Evolutionary conservation across 2,113 vertebrate species (phyloP).

Genomic region (Nansenia antarctica): DNA sequence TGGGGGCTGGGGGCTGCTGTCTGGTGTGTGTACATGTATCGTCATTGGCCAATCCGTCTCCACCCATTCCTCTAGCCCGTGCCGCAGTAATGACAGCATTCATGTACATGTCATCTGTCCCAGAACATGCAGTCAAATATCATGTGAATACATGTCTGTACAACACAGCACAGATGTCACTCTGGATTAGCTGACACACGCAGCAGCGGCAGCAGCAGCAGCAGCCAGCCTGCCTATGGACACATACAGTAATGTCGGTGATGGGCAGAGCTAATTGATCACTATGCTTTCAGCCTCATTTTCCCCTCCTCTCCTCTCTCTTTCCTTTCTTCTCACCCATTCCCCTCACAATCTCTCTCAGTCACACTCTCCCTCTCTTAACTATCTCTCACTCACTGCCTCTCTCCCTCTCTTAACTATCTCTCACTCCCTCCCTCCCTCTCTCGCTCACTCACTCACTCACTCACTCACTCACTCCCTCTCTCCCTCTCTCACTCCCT

Average conservation of each 20-base stretch:
- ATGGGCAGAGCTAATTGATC: background rate
- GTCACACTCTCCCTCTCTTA: background rate
- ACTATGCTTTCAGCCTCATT: background rate
- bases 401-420: background rate
- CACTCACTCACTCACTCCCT: constrained; percentile 1
- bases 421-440: background rate
- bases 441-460: background rate
- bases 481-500: too few relatives aligned
- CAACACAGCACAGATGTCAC: background rate
- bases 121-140: background rate
- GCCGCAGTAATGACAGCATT: background rate
- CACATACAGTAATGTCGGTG: background rate
- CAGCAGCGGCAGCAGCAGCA: background rate
- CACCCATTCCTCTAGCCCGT: background rate
- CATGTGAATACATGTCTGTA: background rate
- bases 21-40: background rate
- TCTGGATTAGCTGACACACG: background rate
- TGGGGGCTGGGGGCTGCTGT: background rate
- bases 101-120: too few relatives aligned
- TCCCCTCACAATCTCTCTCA: background rate
- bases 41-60: background rate
- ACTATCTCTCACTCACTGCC: background rate
- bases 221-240: background rate
- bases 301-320: background rate
- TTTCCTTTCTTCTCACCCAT: too few relatives aligned